Evolutionary conservation across 2,113 vertebrate species (phyloP).

Genomic region (Myodes glareolus): DNA sequence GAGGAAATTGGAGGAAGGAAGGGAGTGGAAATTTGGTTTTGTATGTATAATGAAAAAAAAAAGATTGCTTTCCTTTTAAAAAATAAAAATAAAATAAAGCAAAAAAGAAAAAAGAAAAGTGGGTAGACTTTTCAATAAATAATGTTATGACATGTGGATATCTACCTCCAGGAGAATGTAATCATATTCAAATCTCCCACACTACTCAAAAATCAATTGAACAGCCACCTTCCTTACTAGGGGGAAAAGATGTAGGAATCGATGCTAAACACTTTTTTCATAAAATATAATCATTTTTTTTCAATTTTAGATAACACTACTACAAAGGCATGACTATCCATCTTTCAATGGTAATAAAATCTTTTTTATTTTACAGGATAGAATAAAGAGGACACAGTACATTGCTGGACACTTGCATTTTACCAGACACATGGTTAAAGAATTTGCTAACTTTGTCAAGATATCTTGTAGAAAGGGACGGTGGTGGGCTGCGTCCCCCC

Average conservation of each 20-base stretch:
- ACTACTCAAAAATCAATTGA: not conserved
- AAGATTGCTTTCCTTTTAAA: no score
- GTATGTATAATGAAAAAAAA: no score
- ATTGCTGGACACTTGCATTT: not conserved
- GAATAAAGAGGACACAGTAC: rapidly evolving
- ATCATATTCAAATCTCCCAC: not conserved
- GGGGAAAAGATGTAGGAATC: not conserved
- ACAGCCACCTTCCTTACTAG: not conserved
- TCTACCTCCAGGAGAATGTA: not conserved
- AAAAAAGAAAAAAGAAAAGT: not conserved
- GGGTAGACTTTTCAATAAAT: not conserved
- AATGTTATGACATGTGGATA: no score
- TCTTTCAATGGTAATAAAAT: not conserved
- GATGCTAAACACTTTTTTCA: not conserved
- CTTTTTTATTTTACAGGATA: not conserved
- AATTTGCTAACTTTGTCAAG: not conserved
- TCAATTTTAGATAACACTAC: not conserved
- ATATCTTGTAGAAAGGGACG: no score
- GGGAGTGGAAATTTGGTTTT: no score
- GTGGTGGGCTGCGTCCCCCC: no score
- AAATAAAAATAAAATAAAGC: no score
- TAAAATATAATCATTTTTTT: not conserved
- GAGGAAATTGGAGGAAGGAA: no score
- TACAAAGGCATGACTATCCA: not conserved
- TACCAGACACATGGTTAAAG: not conserved